Evolutionary conservation across 2,797 vertebrate species (phyloP).

Genomic region (Peromyscus eremicus): DNA sequence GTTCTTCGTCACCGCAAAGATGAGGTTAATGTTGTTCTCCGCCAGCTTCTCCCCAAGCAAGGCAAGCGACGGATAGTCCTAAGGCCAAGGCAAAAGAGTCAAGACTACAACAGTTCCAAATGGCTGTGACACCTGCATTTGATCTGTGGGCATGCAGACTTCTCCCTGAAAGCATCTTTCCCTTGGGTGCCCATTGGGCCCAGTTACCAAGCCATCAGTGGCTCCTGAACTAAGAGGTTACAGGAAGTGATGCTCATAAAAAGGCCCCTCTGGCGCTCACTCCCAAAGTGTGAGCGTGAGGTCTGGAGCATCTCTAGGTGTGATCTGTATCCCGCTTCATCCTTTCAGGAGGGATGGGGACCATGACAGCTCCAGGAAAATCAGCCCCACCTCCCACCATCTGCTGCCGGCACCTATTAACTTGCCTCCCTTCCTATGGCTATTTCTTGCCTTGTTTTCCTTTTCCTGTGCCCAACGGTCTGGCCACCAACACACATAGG

Average conservation of each 20-base stretch:
- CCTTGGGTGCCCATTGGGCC: background rate
- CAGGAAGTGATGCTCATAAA: background rate
- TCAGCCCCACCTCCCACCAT: background rate
- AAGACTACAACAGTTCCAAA: background rate
- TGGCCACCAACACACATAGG: background rate
- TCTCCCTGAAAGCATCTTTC: background rate
- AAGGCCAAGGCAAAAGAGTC: conserved; percentile 24
- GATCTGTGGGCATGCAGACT: too few species aligned
- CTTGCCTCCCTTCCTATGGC: background rate
- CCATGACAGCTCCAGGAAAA: background rate
- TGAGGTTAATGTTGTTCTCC: conserved; percentile 98
- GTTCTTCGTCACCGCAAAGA: conserved; percentile 96
- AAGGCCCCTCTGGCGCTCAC: background rate
- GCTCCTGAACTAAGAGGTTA: background rate
- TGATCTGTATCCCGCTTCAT: background rate
- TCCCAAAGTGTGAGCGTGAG: background rate
- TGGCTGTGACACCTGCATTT: too few species aligned
- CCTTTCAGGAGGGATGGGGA: background rate
- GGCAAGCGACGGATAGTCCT: conserved; percentile 98
- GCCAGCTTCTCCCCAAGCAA: conserved; percentile 97
- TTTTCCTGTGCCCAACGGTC: fast-evolving
- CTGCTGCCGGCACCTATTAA: background rate
- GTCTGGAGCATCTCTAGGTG: background rate
- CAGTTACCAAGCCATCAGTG: fast-evolving
- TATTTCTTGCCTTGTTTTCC: background rate